phyloP scores from a whole-genome alignment of 2,888 invertebrate genomes.

The Nephrotoma guestfalica region DNA sequence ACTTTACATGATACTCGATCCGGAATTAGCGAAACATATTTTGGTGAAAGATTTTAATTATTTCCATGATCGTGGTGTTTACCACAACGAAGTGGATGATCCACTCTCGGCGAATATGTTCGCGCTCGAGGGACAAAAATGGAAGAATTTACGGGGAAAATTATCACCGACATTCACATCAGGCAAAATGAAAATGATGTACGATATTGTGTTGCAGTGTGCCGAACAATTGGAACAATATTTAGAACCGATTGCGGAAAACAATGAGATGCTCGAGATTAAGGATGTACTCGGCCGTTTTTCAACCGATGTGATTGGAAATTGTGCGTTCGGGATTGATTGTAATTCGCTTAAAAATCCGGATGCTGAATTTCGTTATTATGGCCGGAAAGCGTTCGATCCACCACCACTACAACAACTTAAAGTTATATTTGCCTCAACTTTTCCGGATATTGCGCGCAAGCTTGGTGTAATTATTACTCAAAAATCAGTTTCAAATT shows the following conservation, averaged over 20 bases:
- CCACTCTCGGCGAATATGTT: constrained; percentile 25
- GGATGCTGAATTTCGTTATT: neutral
- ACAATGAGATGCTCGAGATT: neutral
- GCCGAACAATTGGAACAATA: constrained; percentile 1
- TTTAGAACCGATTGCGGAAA: neutral
- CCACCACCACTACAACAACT: neutral
- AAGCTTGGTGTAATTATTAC: neutral
- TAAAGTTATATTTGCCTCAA: neutral
- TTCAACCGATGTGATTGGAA: neutral
- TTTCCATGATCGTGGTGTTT: constrained; percentile 26
- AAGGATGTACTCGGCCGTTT: neutral
- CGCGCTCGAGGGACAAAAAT: no score
- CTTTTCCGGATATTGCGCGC: neutral
- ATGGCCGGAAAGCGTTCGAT: neutral
- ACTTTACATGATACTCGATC: constrained; percentile 7
- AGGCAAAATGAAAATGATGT: no score
- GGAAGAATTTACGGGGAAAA: no score
- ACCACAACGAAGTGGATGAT: constrained; percentile 23
- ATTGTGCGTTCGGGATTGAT: neutral
- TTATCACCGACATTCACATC: no score
- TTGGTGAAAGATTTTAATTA: constrained; percentile 14
- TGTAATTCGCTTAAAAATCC: neutral
- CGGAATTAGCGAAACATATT: constrained; percentile 23
- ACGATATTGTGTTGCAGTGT: no score
- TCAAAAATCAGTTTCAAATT: constrained; percentile 8